Conservation (phyloP, 2,113 vertebrate species). For the Tyto alba region DNA sequence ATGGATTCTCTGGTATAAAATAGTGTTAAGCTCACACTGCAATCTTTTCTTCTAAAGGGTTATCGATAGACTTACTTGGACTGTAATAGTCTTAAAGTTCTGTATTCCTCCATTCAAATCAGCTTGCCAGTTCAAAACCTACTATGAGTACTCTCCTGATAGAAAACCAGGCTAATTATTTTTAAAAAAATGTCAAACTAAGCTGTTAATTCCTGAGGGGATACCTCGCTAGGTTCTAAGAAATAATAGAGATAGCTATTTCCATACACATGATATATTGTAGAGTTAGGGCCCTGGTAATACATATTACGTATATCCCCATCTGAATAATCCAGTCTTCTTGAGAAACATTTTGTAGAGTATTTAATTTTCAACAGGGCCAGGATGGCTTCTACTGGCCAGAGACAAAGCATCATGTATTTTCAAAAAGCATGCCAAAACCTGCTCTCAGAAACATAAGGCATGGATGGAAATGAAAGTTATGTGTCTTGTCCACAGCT, state of each 20-base stretch:
- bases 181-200: neutral
- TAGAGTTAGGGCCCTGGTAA: neutral
- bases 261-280: neutral
- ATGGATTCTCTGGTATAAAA: neutral
- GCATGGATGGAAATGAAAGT: neutral
- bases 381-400: neutral
- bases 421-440: neutral
- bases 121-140: neutral
- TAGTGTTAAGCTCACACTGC: neutral
- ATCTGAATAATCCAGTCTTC: neutral
- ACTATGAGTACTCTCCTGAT: neutral
- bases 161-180: neutral
- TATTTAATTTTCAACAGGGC: neutral
- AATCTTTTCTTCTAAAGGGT: neutral
- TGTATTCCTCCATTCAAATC: neutral
- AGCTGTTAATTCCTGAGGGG: neutral
- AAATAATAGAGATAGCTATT: neutral
- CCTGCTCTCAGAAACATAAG: neutral
- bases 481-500: neutral
- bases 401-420: neutral
- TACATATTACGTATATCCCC: neutral
- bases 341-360: neutral
- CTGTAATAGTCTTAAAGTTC: neutral
- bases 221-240: neutral
- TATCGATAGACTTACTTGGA: neutral